phyloP scores from a whole-genome alignment of 2,888 invertebrate genomes.

The Listrodromus nycthemerus region DNA sequence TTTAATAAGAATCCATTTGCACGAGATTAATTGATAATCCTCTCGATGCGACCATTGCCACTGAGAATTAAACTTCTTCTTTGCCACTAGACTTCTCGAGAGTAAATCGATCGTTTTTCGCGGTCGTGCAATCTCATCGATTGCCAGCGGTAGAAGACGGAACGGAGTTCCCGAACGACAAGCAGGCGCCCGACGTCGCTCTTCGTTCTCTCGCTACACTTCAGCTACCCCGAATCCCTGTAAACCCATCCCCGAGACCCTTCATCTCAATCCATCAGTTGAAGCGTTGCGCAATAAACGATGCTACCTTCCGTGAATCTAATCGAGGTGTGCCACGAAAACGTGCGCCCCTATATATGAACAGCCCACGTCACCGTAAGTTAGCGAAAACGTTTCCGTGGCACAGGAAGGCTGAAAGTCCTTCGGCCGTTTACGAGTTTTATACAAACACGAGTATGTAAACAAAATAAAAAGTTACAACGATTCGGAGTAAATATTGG shows the following conservation, averaged over 20 bases:
- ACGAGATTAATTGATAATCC: background rate
- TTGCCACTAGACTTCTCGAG: conserved; percentile 30
- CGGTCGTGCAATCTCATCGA: conserved; percentile 64
- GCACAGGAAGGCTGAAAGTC: background rate
- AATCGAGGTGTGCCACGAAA: conserved; percentile 66
- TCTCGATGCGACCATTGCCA: conserved; percentile 22
- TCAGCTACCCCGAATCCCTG: conserved; percentile 18
- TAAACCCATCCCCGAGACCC: conserved; percentile 46
- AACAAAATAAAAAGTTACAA: no score
- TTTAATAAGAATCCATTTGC: conserved; percentile 7
- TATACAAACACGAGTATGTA: no score
- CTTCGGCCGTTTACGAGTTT: background rate
- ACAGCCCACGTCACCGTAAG: conserved; percentile 54
- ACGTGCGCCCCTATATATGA: conserved; percentile 57
- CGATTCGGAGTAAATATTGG: no score
- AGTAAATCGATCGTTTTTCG: conserved; percentile 57
- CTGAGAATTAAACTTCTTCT: no score
- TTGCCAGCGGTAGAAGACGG: conserved; percentile 51
- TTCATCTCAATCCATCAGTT: conserved; percentile 67
- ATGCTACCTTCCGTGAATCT: conserved; percentile 62
- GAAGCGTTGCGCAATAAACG: conserved; percentile 60
- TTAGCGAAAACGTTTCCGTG: conserved; percentile 28
- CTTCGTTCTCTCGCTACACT: conserved; percentile 45
- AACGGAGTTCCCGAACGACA: conserved; percentile 52
- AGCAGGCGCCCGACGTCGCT: conserved; percentile 51